A percentile compares a stretch with the other conserved stretches of the same genome.
These are phyloP conservation scores for Lepus europaeus DNA, from an alignment of 2,113 vertebrate species.

Conservation along the genomic window DNA sequence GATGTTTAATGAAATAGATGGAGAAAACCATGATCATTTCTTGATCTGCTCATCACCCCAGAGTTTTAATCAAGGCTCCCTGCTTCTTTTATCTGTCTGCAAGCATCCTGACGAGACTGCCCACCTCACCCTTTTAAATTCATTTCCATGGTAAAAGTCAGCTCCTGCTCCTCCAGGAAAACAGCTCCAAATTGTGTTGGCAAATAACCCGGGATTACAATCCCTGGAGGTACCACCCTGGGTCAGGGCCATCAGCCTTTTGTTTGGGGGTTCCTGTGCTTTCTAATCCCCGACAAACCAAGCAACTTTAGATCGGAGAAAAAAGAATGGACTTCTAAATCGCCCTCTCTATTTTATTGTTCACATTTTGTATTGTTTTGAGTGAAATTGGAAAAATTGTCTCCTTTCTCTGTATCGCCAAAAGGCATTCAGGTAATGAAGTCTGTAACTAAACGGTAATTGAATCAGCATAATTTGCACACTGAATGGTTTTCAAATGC, in stretches of 20 bases:
- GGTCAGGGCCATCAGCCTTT: slow-evolving; percentile 59
- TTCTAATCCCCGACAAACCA: slow-evolving; percentile 73
- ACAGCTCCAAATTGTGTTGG: slow-evolving; percentile 37
- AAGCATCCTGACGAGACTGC: slow-evolving; percentile 16
- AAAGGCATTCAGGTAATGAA: slow-evolving; percentile 91
- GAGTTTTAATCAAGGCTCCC: slow-evolving; percentile 54
- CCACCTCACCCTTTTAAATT: slow-evolving; percentile 43
- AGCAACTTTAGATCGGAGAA: slow-evolving; percentile 74
- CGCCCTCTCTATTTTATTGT: slow-evolving; percentile 79
- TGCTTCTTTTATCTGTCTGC: slow-evolving; percentile 37
- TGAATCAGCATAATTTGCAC: slow-evolving; percentile 93
- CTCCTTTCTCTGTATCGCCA: slow-evolving; percentile 83
- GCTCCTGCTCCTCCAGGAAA: slow-evolving; percentile 43
- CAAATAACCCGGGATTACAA: slow-evolving; percentile 50
- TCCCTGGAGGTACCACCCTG: slow-evolving; percentile 56
- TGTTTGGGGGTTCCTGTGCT: slow-evolving; percentile 63
- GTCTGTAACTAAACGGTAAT: slow-evolving; percentile 93
- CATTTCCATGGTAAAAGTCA: slow-evolving; percentile 59
- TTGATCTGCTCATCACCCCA: slow-evolving; percentile 8
- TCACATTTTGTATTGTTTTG: slow-evolving; percentile 84
- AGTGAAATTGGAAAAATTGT: slow-evolving; percentile 84
- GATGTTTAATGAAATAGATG: slow-evolving; percentile 31
- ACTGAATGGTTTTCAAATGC: slow-evolving; percentile 92
- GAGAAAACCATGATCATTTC: background rate
- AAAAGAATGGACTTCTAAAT: slow-evolving; percentile 75